These are phyloP conservation scores for Endomychus coccineus DNA, from an alignment of 2,888 invertebrate species.

Conservation along the genomic window DNA sequence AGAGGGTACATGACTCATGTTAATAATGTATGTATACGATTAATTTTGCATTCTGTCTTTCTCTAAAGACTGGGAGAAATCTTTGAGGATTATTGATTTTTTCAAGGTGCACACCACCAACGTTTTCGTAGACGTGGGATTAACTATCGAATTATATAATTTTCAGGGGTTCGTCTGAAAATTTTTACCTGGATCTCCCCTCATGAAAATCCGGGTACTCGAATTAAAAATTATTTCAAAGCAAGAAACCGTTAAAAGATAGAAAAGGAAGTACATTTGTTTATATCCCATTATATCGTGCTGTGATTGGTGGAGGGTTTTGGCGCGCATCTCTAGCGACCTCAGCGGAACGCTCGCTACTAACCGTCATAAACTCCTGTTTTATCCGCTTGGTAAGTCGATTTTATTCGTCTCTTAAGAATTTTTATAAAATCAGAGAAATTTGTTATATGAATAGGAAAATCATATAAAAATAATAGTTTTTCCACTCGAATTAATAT, in stretches of 20 bases:
- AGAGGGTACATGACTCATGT: too few relatives aligned
- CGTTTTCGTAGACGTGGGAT: too few relatives aligned
- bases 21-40: too few relatives aligned
- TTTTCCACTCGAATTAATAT: conserved; percentile 39
- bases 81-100: conserved; percentile 1
- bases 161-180: too few relatives aligned
- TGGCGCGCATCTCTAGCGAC: conserved; percentile 39
- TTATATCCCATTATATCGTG: conserved; percentile 21
- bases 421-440: conserved; percentile 39
- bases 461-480: conserved; percentile 38
- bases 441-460: conserved; percentile 32
- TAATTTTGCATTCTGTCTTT: too few relatives aligned
- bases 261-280: conserved; percentile 28
- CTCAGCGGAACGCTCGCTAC: conserved; percentile 34
- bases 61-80: too few relatives aligned
- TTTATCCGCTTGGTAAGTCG: conserved; percentile 32
- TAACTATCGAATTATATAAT: too few relatives aligned
- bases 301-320: conserved; percentile 36
- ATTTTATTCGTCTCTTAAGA: conserved; percentile 34
- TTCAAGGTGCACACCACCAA: too few relatives aligned
- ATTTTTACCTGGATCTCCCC: conserved; percentile 1
- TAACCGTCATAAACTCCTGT: conserved; percentile 6
- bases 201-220: not conserved
- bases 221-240: conserved; percentile 10
- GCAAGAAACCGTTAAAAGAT: conserved; percentile 24